Evolutionary conservation across 2,797 vertebrate genomes (phyloP).

Genomic region (Amblyraja radiata): DNA sequence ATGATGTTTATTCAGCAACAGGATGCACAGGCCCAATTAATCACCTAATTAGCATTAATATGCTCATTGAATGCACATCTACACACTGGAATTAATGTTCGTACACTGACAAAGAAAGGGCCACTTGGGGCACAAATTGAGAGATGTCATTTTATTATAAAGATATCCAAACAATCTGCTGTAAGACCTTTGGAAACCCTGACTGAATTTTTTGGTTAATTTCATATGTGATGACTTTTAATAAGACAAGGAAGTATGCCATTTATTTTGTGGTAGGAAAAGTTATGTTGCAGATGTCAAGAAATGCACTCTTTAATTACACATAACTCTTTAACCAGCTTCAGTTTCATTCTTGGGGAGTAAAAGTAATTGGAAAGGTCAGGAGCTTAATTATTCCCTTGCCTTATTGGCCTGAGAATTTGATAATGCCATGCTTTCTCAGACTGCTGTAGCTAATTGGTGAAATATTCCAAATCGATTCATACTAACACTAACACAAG

Average conservation of each 20-base stretch:
- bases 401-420: background rate
- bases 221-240: background rate
- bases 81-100: background rate
- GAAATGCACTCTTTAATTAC: background rate
- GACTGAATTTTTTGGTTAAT: background rate
- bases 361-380: background rate
- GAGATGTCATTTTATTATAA: background rate
- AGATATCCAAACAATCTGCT: slow-evolving; percentile 1
- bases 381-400: background rate
- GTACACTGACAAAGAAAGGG: background rate
- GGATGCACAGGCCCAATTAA: background rate
- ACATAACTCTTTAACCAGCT: background rate
- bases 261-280: background rate
- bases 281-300: background rate
- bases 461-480: background rate
- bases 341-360: background rate
- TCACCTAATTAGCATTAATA: slow-evolving; percentile 20
- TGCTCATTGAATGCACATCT: slow-evolving; percentile 9
- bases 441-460: background rate
- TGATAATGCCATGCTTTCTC: background rate
- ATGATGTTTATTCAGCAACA: background rate
- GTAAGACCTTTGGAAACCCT: background rate
- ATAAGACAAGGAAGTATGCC: too few species aligned
- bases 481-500: background rate
- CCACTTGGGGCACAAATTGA: background rate